Percentiles rank a stretch among this genome's conserved stretches.
These are phyloP conservation scores for Zosterops hypoxanthus DNA, from an alignment of 2,113 vertebrate species.

Conservation along the genomic window DNA sequence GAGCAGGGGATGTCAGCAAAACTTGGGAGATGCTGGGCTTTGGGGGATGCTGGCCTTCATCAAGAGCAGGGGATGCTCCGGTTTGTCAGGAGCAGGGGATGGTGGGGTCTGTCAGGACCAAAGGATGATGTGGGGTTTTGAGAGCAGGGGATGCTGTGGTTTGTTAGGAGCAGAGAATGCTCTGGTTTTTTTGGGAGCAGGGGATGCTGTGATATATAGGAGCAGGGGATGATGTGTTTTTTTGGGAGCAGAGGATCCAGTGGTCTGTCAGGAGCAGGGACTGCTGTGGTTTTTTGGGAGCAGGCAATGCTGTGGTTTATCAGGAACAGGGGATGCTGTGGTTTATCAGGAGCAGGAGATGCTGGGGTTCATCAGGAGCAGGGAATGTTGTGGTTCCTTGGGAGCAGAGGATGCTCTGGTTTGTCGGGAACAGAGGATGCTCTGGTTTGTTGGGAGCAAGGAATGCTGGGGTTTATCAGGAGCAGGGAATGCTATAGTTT, in stretches of 20 bases:
- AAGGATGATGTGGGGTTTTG: no score
- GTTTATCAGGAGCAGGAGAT: not conserved
- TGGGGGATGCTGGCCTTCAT: not conserved
- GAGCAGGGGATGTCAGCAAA: no score
- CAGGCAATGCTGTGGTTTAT: not conserved
- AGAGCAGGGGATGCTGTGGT: no score
- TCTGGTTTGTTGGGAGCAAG: rapidly evolving
- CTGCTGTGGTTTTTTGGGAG: rapidly evolving
- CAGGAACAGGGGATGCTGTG: not conserved
- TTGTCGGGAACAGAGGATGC: not conserved
- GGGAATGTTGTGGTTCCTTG: not conserved
- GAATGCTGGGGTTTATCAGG: not conserved
- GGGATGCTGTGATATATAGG: no score
- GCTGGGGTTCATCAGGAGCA: not conserved
- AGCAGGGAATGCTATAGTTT: rapidly evolving
- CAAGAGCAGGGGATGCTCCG: no score
- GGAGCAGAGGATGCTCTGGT: not conserved
- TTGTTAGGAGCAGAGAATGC: no score
- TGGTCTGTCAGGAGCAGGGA: not conserved
- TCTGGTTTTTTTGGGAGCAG: no score
- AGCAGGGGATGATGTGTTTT: not conserved
- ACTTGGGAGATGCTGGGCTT: no score
- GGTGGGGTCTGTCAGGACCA: no score
- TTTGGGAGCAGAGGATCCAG: not conserved
- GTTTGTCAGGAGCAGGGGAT: no score